Evolutionary conservation across 2,797 vertebrate genomes (phyloP).

Genomic region (Crax fasciolata): DNA sequence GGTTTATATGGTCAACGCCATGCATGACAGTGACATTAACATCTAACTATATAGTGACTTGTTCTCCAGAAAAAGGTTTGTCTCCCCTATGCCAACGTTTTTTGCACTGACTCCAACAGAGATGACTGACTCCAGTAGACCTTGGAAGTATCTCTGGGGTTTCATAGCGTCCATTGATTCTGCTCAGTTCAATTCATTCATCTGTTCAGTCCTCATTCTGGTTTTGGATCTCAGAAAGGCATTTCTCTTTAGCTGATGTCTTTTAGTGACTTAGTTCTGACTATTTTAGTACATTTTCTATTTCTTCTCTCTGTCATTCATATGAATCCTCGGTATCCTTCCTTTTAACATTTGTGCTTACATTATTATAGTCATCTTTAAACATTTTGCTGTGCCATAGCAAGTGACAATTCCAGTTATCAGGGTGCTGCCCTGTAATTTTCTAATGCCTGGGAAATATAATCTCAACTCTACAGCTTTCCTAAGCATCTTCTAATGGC

Average conservation of each 20-base stretch:
- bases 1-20: not conserved
- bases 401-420: not conserved
- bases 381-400: not conserved
- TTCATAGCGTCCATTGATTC: not conserved
- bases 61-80: not conserved
- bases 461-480: not conserved
- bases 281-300: not conserved
- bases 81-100: too few relatives aligned
- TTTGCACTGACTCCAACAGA: not conserved
- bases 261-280: not conserved
- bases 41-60: not conserved
- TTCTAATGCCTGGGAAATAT: not conserved
- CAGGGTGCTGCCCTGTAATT: not conserved
- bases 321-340: not conserved
- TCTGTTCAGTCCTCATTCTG: not conserved
- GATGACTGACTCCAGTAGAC: not conserved
- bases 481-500: not conserved
- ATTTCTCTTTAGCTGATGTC: not conserved
- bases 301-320: not conserved
- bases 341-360: not conserved
- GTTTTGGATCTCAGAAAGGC: not conserved
- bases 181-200: not conserved
- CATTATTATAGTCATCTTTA: not conserved
- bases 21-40: not conserved
- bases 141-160: not conserved